phyloP scores from a whole-genome alignment of 2,888 invertebrate genomes.

The Harmothoe impar region DNA sequence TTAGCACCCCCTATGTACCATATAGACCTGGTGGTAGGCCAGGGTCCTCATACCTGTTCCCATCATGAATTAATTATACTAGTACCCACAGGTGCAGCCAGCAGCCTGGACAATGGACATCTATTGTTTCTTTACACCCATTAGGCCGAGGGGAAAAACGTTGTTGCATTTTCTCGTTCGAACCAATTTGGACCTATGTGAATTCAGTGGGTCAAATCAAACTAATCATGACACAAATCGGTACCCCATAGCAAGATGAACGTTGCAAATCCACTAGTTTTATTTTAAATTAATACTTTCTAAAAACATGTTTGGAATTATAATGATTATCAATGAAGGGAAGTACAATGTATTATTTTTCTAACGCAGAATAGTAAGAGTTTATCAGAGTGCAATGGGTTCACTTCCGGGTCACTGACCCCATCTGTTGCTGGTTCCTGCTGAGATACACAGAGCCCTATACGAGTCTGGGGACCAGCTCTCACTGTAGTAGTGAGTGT shows the following conservation, averaged over 20 bases:
- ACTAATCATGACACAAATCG: no score
- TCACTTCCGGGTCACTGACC: conserved; percentile 22
- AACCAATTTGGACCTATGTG: neutral
- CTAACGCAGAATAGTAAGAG: neutral
- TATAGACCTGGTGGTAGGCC: neutral
- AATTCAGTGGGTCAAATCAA: no score
- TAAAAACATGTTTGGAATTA: no score
- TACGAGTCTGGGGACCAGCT: no score
- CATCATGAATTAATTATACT: conserved; percentile 15
- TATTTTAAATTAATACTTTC: no score
- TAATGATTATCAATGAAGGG: no score
- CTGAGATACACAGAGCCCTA: neutral
- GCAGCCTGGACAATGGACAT: neutral
- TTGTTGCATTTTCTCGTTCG: neutral
- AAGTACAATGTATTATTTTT: neutral
- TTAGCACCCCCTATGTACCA: no score
- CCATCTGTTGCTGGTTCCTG: conserved; percentile 23
- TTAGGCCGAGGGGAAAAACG: neutral
- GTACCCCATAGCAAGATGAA: no score
- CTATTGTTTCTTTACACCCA: neutral
- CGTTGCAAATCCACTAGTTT: no score
- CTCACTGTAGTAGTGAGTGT: no score
- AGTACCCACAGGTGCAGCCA: conserved; percentile 6
- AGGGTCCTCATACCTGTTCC: neutral
- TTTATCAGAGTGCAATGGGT: neutral